Conservation (phyloP, 2,797 vertebrate genomes). For the Xenops minutus region DNA sequence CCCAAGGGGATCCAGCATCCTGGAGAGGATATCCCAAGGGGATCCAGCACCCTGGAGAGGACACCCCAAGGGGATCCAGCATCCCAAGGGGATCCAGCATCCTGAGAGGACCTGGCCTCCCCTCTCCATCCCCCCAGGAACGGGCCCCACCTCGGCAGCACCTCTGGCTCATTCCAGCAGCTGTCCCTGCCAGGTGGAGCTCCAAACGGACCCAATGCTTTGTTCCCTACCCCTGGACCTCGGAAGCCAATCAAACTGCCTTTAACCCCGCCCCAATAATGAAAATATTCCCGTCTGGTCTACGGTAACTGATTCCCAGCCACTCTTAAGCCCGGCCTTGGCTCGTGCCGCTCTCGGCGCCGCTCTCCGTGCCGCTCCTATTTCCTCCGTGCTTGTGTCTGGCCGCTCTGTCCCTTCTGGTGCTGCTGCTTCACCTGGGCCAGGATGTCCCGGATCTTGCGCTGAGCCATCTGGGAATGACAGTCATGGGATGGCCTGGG, state of each 20-base stretch:
- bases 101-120: background rate
- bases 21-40: too few species aligned
- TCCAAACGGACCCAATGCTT: background rate
- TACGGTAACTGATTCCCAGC: constrained; percentile 72
- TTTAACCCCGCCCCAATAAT: background rate
- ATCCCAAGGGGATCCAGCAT: background rate
- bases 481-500: accelerated
- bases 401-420: constrained; percentile 86
- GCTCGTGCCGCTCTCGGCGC: constrained; percentile 69
- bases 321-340: constrained; percentile 83
- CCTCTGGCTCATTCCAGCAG: background rate
- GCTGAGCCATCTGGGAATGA: constrained; percentile 85
- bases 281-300: background rate
- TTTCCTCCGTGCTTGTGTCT: constrained; percentile 77
- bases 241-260: constrained; percentile 46
- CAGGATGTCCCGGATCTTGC: constrained; percentile 95
- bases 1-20: background rate
- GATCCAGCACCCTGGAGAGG: too few species aligned
- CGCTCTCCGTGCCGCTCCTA: constrained; percentile 69
- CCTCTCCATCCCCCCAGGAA: background rate
- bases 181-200: background rate
- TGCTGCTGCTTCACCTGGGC: constrained; percentile 91
- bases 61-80: too few species aligned
- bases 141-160: background rate
- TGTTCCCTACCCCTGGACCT: background rate